These are phyloP conservation scores for Phalera bucephala DNA, from an alignment of 2,888 invertebrate genomes.

Conservation along the genomic window DNA sequence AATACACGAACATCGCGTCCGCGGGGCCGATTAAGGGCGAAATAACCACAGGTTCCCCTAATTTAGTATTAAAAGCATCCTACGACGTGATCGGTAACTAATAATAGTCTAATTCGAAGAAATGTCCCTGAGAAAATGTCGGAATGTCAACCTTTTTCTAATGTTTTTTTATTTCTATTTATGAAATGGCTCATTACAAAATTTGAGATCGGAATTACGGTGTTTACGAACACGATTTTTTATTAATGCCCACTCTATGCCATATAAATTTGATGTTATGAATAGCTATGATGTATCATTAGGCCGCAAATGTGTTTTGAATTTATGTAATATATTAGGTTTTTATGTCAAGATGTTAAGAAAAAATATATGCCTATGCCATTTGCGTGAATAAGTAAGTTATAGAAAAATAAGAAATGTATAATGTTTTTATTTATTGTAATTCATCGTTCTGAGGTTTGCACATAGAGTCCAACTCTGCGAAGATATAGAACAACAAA, in stretches of 20 bases:
- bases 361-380: no score
- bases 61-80: slow-evolving; percentile 84
- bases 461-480: no score
- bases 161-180: slow-evolving; percentile 48
- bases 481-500: no score
- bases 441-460: no score
- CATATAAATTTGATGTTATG: slow-evolving; percentile 44
- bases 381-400: no score
- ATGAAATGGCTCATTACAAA: slow-evolving; percentile 63
- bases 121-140: slow-evolving; percentile 82
- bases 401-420: no score
- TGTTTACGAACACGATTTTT: slow-evolving; percentile 52
- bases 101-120: slow-evolving; percentile 80
- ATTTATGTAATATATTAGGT: no score
- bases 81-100: slow-evolving; percentile 79
- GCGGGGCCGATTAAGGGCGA: slow-evolving; percentile 75
- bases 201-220: slow-evolving; percentile 54
- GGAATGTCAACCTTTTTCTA: slow-evolving; percentile 75
- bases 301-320: slow-evolving; percentile 29
- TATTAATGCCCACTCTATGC: slow-evolving; percentile 46
- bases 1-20: slow-evolving; percentile 68
- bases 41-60: slow-evolving; percentile 80
- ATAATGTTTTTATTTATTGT: no score
- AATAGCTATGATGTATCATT: slow-evolving; percentile 40
- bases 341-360: no score